phyloP scores from a whole-genome alignment of 2,113 vertebrate species.

The Lates calcarifer region DNA sequence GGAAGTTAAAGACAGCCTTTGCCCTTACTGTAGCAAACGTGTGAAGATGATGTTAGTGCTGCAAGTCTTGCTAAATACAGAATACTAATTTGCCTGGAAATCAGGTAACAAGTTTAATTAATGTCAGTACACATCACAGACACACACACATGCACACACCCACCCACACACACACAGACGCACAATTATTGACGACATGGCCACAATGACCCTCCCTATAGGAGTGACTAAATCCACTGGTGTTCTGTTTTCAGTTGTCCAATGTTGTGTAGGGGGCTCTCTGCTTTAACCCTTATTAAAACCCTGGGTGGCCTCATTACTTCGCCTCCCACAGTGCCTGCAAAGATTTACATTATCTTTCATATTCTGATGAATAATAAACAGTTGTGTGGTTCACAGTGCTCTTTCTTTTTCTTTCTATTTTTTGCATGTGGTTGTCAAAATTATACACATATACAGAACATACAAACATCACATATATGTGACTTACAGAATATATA shows the following conservation, averaged over 20 bases:
- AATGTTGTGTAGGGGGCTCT: constrained; percentile 28
- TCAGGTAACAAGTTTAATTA: constrained; percentile 59
- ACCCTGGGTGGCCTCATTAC: constrained; percentile 65
- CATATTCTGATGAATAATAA: constrained; percentile 48
- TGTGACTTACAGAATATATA: neutral
- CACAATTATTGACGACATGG: constrained; percentile 46
- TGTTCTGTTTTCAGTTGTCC: constrained; percentile 50
- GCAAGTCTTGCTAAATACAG: constrained; percentile 26
- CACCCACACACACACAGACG: constrained; percentile 5
- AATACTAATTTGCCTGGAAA: constrained; percentile 47
- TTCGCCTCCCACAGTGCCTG: constrained; percentile 30
- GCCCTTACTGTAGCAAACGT: constrained; percentile 11
- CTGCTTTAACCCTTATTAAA: constrained; percentile 64
- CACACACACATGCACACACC: neutral
- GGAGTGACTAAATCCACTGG: constrained; percentile 53
- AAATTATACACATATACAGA: neutral
- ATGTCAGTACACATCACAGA: constrained; percentile 31
- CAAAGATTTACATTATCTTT: constrained; percentile 39
- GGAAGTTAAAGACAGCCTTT: constrained; percentile 1
- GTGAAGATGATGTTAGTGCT: constrained; percentile 5
- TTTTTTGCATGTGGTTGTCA: neutral
- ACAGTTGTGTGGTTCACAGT: neutral
- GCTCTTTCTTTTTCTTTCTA: neutral
- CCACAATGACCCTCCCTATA: constrained; percentile 25
- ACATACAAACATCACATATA: neutral